Evolutionary conservation across 2,113 vertebrate species (phyloP).

Genomic region (Maccullochella peelii): DNA sequence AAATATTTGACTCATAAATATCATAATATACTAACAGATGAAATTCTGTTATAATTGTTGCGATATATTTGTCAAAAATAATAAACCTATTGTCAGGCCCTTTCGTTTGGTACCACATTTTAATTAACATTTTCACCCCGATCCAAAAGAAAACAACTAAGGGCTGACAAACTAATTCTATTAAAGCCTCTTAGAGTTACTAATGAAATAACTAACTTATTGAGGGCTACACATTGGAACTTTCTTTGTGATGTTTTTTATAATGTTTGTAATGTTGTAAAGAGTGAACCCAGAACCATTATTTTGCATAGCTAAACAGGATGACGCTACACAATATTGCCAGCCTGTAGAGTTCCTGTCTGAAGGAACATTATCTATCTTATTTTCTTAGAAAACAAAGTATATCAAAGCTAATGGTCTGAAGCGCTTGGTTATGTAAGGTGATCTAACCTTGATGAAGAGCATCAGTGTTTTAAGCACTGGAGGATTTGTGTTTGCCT

Average conservation of each 20-base stretch:
- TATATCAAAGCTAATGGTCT: slow-evolving; percentile 38
- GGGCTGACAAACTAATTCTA: not conserved
- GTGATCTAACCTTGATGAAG: slow-evolving; percentile 48
- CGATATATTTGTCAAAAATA: no score
- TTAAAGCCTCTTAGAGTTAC: not conserved
- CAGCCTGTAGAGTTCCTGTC: not conserved
- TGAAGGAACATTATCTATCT: slow-evolving; percentile 9
- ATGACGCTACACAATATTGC: not conserved
- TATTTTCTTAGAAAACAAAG: slow-evolving; percentile 31
- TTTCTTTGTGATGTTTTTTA: not conserved
- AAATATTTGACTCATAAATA: not conserved
- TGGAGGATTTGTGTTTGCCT: slow-evolving; percentile 15
- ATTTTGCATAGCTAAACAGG: not conserved
- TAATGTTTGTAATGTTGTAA: not conserved
- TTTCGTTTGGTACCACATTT: not conserved
- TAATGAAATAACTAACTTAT: not conserved
- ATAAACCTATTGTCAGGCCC: not conserved
- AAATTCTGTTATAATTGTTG: not conserved
- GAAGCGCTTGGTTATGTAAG: slow-evolving; percentile 32
- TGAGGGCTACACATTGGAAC: not conserved
- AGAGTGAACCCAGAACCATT: not conserved
- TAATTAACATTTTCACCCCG: not conserved
- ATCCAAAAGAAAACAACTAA: not conserved
- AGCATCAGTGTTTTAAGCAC: slow-evolving; percentile 37
- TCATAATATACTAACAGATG: not conserved